Evolutionary conservation across 2,888 invertebrate species (phyloP), one percentile per base, ranked within the genome.

Genomic region (Dryobotodes eremita): DNA sequence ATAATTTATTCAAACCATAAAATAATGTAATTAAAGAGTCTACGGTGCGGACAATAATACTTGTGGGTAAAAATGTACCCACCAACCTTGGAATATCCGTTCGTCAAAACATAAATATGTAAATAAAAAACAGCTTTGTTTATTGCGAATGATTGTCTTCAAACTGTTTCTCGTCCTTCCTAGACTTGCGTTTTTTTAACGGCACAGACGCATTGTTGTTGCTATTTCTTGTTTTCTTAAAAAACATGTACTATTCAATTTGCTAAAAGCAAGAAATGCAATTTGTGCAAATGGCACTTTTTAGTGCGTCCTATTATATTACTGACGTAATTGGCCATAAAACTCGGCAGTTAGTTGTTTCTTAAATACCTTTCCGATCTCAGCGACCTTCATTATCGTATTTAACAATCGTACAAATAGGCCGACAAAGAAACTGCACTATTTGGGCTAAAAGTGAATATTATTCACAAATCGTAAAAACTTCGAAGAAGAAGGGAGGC

Each of bases 241-340:
- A 90, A 90, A 90, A 86, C 82, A 55, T 76, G 76, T 83, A 80
- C 89, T 85, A 83, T 89, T 89, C 90, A 91, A 90, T 91, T 91
- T 91, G 90, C 90, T 90, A 86, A 88, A 88, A 89, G 88, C 86
- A 91, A 92, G 85, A 90, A 91, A 92, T 90, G 91, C 94, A 94
- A 94, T 94, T 95, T 95, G 95, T 92, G 94, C 95, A 96, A 95
- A 95, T 92, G 93, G 93, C 89, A 89, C 89, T 94, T 94, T 94
- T 95, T 95, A 92, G 92, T 92, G 89, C 86, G 88, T 86, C 83
- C 89, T 89, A 90, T 92, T 92, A 82, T 89, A 89, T 92, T 90
- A 86, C 86, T 89, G 88, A 91, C 87, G 87, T 90, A 92, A 91
- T 90, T 88, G 86, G 89, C 88, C 94, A 93, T 94, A 94, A 95